These are phyloP conservation scores for Seira ritae DNA, from an alignment of 2,888 invertebrate genomes.

Conservation along the genomic window DNA sequence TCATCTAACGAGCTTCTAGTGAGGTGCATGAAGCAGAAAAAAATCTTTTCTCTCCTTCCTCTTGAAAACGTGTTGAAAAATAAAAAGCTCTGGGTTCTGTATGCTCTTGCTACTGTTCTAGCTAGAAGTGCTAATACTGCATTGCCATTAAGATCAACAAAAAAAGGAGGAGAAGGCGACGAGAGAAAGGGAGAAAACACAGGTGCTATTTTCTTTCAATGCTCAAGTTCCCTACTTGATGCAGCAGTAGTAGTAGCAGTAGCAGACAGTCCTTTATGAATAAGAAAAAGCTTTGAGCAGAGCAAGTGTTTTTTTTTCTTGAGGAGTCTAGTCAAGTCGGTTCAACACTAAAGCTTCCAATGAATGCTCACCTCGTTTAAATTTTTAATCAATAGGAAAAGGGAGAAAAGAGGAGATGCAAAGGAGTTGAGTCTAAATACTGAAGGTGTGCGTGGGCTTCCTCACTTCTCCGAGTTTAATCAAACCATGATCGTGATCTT, in stretches of 20 bases:
- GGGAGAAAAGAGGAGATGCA: not conserved
- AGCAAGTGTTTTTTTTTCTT: constrained; percentile 11
- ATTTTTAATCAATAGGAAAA: constrained; percentile 36
- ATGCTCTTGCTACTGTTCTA: not conserved
- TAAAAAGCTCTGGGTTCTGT: not conserved
- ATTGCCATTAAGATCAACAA: not conserved
- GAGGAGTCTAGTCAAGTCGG: not conserved
- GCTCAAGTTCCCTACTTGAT: not conserved
- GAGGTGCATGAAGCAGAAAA: constrained; percentile 14
- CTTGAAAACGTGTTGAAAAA: constrained; percentile 16
- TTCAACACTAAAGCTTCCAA: constrained; percentile 18
- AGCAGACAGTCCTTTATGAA: no score
- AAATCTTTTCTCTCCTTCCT: not conserved
- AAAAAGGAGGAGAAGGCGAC: not conserved
- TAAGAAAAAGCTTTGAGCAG: not conserved
- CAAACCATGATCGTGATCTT: constrained; percentile 47
- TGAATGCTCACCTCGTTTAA: constrained; percentile 28
- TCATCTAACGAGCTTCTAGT: not conserved
- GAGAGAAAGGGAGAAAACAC: constrained; percentile 15
- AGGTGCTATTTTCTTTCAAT: constrained; percentile 12
- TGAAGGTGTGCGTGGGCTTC: constrained; percentile 34
- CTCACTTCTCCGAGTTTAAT: constrained; percentile 46
- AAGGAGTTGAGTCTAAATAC: not conserved
- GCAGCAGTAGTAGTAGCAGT: no score
- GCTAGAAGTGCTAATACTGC: not conserved